These are phyloP conservation scores for Intellagama lesueurii DNA, from an alignment of 2,797 vertebrate genomes.

Conservation along the genomic window DNA sequence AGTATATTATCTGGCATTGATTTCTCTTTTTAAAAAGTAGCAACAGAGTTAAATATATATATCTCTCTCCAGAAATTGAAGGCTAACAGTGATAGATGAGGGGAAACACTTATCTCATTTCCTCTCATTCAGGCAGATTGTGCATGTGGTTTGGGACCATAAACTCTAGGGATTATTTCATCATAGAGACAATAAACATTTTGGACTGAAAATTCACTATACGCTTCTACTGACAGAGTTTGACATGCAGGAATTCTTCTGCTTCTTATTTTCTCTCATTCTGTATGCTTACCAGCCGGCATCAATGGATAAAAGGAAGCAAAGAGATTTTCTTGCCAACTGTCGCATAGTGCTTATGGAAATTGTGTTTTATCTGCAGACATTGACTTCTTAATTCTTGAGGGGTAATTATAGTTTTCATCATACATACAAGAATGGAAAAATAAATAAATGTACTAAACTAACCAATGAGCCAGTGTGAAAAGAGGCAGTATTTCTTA, in stretches of 20 bases:
- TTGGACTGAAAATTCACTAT: slow-evolving; percentile 28
- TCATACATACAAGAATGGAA: background rate
- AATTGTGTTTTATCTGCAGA: background rate
- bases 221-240: slow-evolving; percentile 10
- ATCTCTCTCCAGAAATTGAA: slow-evolving; percentile 33
- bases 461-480: background rate
- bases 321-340: background rate
- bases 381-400: background rate
- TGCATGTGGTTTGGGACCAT: slow-evolving; percentile 42
- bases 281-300: slow-evolving; percentile 2
- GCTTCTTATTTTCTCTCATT: background rate
- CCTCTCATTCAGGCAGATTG: slow-evolving; percentile 46
- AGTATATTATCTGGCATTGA: background rate
- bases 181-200: slow-evolving; percentile 36
- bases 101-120: slow-evolving; percentile 69
- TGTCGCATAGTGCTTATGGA: background rate
- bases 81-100: slow-evolving; percentile 53
- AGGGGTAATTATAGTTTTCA: background rate
- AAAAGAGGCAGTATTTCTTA: background rate
- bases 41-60: slow-evolving; percentile 44
- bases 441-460: background rate
- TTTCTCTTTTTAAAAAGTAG: slow-evolving; percentile 47
- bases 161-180: slow-evolving; percentile 13
- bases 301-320: slow-evolving; percentile 1
- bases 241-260: slow-evolving; percentile 6